phyloP scores from a whole-genome alignment of 64 coral and sea anemone genomes.

The Pocillopora damicornis region DNA sequence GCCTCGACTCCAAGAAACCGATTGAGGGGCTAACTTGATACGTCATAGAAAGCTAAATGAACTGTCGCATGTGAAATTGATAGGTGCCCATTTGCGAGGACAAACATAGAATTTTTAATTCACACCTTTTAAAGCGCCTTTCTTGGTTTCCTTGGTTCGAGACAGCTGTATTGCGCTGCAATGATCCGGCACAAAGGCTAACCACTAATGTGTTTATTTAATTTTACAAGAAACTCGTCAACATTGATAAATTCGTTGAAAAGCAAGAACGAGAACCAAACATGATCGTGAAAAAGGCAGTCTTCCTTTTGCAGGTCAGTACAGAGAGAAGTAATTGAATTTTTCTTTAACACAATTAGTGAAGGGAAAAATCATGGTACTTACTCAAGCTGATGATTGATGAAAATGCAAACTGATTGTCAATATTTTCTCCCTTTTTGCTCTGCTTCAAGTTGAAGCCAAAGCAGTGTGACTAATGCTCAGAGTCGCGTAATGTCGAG shows the following conservation, averaged over 20 bases:
- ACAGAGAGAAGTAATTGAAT: too few relatives aligned
- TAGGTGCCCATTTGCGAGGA: neutral
- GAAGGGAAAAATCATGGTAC: neutral
- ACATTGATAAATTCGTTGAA: neutral
- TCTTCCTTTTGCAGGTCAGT: constrained; percentile 30
- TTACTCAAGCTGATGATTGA: neutral
- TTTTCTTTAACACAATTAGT: neutral
- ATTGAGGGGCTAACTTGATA: neutral
- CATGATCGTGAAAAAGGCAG: neutral
- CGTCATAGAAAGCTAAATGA: neutral
- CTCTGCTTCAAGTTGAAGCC: too few relatives aligned
- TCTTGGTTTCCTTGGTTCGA: neutral
- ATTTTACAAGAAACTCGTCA: neutral
- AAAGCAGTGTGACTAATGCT: too few relatives aligned
- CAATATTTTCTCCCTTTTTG: neutral
- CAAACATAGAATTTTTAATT: neutral
- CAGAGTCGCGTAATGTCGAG: too few relatives aligned
- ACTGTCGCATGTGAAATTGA: neutral
- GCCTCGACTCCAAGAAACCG: neutral
- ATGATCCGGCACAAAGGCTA: neutral
- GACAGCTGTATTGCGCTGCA: constrained; percentile 12
- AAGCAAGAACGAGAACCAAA: too few relatives aligned
- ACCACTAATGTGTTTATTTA: constrained; percentile 35
- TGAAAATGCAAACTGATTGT: neutral
- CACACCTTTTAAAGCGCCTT: neutral